Evolutionary conservation across 1,140 invertebrate genomes (phyloP).

Genomic region (Nasonia giraulti): DNA sequence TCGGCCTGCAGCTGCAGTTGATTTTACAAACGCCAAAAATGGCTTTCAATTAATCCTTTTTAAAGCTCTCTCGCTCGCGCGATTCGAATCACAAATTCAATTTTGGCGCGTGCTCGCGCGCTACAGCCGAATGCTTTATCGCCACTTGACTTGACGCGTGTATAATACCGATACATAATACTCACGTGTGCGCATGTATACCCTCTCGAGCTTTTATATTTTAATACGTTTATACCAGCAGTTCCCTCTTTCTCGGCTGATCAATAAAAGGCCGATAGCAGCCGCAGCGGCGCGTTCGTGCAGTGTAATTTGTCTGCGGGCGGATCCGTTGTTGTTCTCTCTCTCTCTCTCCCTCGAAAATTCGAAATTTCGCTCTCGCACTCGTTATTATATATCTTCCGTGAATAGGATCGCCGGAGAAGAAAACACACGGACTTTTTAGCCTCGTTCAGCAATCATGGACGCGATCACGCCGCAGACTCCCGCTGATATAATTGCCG

Average conservation of each 20-base stretch:
- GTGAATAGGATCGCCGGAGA: not conserved
- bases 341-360: no score
- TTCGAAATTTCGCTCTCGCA: no score
- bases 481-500: conserved; percentile 59
- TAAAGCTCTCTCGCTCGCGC: not conserved
- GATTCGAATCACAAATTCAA: not conserved
- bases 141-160: not conserved
- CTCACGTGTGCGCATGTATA: not conserved
- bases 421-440: not conserved
- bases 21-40: not conserved
- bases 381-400: not conserved
- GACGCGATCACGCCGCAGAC: conserved; percentile 41
- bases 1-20: not conserved
- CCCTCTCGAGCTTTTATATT: not conserved
- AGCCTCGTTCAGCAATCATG: conserved; percentile 15
- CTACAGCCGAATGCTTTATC: not conserved
- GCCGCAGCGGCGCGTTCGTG: not conserved
- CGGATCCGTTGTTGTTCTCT: not conserved
- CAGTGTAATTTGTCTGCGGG: not conserved
- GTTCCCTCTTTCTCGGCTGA: not conserved
- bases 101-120: not conserved
- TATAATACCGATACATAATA: not conserved
- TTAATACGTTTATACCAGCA: not conserved
- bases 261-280: not conserved
- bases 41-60: not conserved